Conservation (phyloP, 2,888 invertebrate genomes). For the Acleris holmiana region DNA sequence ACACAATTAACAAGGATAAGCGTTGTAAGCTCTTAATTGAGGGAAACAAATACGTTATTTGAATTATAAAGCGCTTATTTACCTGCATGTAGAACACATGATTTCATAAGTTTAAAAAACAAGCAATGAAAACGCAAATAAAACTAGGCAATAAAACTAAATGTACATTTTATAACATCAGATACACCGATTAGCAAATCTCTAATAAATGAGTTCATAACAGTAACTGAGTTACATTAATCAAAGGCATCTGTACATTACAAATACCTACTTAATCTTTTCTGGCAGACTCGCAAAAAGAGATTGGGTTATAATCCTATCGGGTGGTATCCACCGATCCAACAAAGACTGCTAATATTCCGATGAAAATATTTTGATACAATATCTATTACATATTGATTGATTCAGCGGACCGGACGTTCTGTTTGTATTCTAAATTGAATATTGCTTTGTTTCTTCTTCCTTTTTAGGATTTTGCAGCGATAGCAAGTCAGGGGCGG, state of each 20-base stretch:
- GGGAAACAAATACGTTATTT: neutral
- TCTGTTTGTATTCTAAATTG: conserved; percentile 44
- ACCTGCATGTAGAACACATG: too few species aligned
- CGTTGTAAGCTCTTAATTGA: neutral
- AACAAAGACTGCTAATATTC: conserved; percentile 49
- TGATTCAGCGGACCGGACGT: conserved; percentile 47
- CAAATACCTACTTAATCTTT: conserved; percentile 50
- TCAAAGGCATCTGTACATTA: conserved; percentile 33
- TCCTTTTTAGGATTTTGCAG: conserved; percentile 34
- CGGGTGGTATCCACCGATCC: conserved; percentile 59
- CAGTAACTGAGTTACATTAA: conserved; percentile 27
- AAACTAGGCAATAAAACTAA: conserved; percentile 18
- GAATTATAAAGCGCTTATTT: neutral
- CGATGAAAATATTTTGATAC: conserved; percentile 57
- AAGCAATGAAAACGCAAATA: conserved; percentile 4
- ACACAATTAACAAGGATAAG: neutral
- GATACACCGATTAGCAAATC: conserved; percentile 12
- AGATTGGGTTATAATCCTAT: conserved; percentile 67
- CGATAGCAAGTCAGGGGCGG: conserved; percentile 26
- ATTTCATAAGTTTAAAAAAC: neutral
- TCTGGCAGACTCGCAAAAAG: conserved; percentile 65
- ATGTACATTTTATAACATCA: conserved; percentile 9
- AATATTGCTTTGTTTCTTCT: conserved; percentile 40
- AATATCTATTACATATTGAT: conserved; percentile 56
- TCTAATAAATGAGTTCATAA: conserved; percentile 18